phyloP scores from a whole-genome alignment of 2,797 vertebrate genomes.

The Melanotaenia nigrans region DNA sequence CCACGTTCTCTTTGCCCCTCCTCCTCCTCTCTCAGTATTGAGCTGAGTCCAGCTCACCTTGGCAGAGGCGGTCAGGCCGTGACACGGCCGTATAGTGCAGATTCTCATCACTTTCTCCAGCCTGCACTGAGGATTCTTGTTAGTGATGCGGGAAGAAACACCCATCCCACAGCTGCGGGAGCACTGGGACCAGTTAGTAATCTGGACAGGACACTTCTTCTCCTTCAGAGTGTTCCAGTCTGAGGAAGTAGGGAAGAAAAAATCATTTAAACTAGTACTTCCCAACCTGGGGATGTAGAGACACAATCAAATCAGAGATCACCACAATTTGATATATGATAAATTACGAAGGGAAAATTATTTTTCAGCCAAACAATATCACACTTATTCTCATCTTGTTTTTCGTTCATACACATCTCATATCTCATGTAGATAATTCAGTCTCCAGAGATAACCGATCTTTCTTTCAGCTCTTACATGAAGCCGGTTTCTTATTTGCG shows the following conservation, averaged over 20 bases:
- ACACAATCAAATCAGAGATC: background rate
- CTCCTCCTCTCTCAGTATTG: background rate
- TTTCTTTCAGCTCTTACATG: too few species aligned
- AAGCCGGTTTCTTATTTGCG: too few species aligned
- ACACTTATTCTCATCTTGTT: too few species aligned
- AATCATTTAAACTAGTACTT: background rate
- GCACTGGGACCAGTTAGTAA: conserved; percentile 84
- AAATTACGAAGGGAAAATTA: too few species aligned
- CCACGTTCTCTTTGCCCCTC: conserved; percentile 21
- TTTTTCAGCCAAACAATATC: too few species aligned
- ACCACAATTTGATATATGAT: background rate
- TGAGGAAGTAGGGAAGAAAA: conserved; percentile 25
- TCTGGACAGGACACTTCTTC: conserved; percentile 76
- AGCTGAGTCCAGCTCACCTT: conserved; percentile 71
- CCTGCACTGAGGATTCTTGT: conserved; percentile 81
- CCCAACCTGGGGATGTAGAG: background rate
- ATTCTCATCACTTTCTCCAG: conserved; percentile 81
- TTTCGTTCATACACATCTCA: too few species aligned
- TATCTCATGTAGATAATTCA: too few species aligned
- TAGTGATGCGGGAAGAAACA: conserved; percentile 83
- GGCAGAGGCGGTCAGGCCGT: conserved; percentile 50
- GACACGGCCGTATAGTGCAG: conserved; percentile 81
- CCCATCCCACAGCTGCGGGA: conserved; percentile 85
- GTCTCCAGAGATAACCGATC: too few species aligned
- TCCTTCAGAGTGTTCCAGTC: conserved; percentile 64